These are phyloP conservation scores for Myathropa florea DNA, from an alignment of 2,888 invertebrate species.

Conservation along the genomic window DNA sequence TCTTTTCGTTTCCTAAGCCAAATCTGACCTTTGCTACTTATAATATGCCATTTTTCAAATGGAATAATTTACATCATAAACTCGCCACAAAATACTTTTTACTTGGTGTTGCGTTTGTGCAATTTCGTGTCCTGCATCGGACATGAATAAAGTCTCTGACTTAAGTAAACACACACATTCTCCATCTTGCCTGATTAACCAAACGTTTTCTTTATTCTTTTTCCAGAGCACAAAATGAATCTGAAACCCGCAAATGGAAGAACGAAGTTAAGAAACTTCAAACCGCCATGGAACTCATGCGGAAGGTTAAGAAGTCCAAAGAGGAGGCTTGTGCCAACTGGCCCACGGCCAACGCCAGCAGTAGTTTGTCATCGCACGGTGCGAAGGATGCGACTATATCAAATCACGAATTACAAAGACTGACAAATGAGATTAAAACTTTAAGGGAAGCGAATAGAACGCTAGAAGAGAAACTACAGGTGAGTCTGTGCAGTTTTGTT, in stretches of 20 bases:
- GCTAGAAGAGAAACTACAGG: slow-evolving; percentile 86
- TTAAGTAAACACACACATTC: not conserved
- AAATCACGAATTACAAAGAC: slow-evolving; percentile 79
- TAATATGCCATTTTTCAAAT: no score
- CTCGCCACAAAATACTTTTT: no score
- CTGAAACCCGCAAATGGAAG: slow-evolving; percentile 83
- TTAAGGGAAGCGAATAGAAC: slow-evolving; percentile 84
- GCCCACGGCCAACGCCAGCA: slow-evolving; percentile 13
- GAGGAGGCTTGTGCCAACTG: slow-evolving; percentile 63
- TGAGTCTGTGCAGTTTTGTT: slow-evolving; percentile 75
- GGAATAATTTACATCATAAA: no score
- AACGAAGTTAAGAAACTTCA: slow-evolving; percentile 84
- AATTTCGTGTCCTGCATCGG: no score
- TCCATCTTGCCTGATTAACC: no score
- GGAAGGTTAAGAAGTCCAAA: slow-evolving; percentile 75
- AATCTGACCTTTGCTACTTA: no score
- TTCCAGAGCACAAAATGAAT: slow-evolving; percentile 83
- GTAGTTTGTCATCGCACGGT: slow-evolving; percentile 49
- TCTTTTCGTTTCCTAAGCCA: no score
- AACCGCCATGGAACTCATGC: slow-evolving; percentile 82
- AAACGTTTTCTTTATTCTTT: not conserved
- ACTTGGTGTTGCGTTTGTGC: no score
- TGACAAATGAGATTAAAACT: slow-evolving; percentile 83
- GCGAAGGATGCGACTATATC: slow-evolving; percentile 72
- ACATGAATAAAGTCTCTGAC: no score